Conservation (phyloP, 1,140 invertebrate genomes). For the Mycetomoellerius zeteki region DNA sequence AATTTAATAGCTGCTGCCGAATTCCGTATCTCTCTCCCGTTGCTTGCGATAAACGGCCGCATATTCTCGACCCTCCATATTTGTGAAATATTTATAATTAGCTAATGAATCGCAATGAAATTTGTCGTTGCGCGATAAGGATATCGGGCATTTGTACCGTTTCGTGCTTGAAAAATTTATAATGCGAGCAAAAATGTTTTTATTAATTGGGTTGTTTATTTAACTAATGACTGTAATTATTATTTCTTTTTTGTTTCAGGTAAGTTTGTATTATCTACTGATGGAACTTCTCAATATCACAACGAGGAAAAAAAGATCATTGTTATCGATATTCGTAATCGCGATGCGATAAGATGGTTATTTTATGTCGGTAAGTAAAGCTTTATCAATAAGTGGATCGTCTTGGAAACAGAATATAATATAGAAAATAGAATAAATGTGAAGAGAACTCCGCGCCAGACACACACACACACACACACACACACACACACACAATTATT, state of each 20-base stretch:
- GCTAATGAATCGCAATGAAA: conserved; percentile 50
- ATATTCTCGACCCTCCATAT: conserved; percentile 19
- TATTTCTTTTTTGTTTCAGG: conserved; percentile 67
- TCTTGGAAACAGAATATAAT: conserved; percentile 16
- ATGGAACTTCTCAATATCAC: conserved; percentile 49
- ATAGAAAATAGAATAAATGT: background rate
- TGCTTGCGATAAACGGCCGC: conserved; percentile 16
- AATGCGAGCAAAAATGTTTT: background rate
- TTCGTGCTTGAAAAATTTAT: conserved; percentile 4
- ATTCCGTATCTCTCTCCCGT: conserved; percentile 39
- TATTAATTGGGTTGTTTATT: conserved; percentile 19
- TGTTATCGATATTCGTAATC: conserved; percentile 51
- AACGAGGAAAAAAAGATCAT: conserved; percentile 58
- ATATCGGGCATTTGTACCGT: conserved; percentile 39
- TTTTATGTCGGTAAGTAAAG: conserved; percentile 45
- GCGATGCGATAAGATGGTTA: conserved; percentile 45
- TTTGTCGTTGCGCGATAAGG: conserved; percentile 60
- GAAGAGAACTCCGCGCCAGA: background rate
- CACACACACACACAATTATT: no score
- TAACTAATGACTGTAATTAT: background rate
- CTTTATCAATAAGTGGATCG: conserved; percentile 42
- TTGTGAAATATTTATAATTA: conserved; percentile 65
- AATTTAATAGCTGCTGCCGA: conserved; percentile 55
- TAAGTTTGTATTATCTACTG: conserved; percentile 52
- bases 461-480: no score